Percentiles rank a stretch among this genome's conserved stretches.
These are phyloP conservation scores for Melospiza melodia DNA, from an alignment of 2,113 vertebrate genomes.

Conservation along the genomic window DNA sequence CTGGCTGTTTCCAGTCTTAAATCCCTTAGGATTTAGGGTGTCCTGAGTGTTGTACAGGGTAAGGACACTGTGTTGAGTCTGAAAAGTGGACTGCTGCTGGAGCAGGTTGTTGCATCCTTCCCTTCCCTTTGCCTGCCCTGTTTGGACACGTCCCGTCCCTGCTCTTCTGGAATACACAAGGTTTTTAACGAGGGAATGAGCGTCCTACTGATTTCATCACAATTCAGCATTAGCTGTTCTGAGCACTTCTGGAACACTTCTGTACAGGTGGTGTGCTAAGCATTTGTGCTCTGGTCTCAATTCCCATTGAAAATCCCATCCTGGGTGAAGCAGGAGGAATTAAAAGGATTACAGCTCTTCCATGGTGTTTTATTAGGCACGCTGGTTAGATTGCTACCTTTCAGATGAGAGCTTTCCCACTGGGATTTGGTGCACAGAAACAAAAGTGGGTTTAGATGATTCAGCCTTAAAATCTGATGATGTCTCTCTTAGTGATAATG, in stretches of 20 bases:
- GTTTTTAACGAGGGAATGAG: not conserved
- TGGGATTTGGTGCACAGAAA: not conserved
- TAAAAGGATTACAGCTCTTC: not conserved
- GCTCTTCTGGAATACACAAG: not conserved
- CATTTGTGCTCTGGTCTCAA: not conserved
- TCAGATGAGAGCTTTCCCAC: not conserved
- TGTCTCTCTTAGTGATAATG: not conserved
- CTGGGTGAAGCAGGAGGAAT: not conserved
- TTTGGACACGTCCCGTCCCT: not conserved
- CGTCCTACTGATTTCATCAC: not conserved
- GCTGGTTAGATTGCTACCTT: not conserved
- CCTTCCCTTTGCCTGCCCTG: not conserved
- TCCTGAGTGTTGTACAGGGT: rapidly evolving
- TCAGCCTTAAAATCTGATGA: not conserved
- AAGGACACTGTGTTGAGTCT: not conserved
- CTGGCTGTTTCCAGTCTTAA: not conserved
- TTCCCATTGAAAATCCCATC: not conserved
- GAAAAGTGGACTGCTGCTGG: not conserved
- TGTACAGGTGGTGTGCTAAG: not conserved
- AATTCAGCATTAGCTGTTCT: not conserved
- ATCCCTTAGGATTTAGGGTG: not conserved
- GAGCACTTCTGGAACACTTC: not conserved
- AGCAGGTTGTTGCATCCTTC: not conserved
- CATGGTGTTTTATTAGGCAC: not conserved
- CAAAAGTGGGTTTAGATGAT: not conserved